These are phyloP conservation scores for Leucoptera coffeella DNA, from an alignment of 2,888 invertebrate genomes.

Conservation along the genomic window DNA sequence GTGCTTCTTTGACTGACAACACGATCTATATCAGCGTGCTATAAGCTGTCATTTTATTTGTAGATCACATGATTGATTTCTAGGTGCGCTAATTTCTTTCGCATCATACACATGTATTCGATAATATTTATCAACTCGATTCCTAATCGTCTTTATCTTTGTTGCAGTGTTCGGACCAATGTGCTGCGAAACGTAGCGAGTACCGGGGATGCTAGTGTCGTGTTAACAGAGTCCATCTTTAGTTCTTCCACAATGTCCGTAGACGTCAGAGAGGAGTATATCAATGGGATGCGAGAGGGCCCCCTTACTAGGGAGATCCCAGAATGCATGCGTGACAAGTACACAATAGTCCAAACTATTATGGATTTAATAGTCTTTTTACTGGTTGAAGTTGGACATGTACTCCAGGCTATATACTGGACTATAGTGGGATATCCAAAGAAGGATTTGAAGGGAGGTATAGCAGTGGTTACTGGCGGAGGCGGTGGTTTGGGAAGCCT, in stretches of 20 bases:
- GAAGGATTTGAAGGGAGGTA: constrained; percentile 68
- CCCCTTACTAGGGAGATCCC: constrained; percentile 41
- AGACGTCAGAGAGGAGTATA: constrained; percentile 32
- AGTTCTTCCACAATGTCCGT: constrained; percentile 10
- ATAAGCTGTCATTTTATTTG: too few species aligned
- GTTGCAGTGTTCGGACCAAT: too few species aligned
- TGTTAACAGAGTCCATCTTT: constrained; percentile 11
- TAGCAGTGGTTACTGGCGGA: constrained; percentile 84
- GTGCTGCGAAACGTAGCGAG: constrained; percentile 1
- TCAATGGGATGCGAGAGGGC: constrained; percentile 33
- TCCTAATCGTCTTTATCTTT: too few species aligned
- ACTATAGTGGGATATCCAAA: constrained; percentile 57
- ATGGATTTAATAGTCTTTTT: constrained; percentile 53
- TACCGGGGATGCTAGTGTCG: constrained; percentile 18
- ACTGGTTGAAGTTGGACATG: constrained; percentile 33
- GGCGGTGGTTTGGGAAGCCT: constrained; percentile 81
- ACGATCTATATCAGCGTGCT: too few species aligned
- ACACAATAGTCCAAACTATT: constrained; percentile 45
- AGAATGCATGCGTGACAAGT: constrained; percentile 41
- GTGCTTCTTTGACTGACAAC: too few species aligned
- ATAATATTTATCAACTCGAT: too few species aligned
- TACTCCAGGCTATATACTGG: constrained; percentile 53
- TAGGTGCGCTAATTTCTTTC: too few species aligned
- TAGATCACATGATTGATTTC: too few species aligned
- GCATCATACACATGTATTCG: too few species aligned